phyloP scores from a whole-genome alignment of 2,797 vertebrate species.

The Gallirallus australis region DNA sequence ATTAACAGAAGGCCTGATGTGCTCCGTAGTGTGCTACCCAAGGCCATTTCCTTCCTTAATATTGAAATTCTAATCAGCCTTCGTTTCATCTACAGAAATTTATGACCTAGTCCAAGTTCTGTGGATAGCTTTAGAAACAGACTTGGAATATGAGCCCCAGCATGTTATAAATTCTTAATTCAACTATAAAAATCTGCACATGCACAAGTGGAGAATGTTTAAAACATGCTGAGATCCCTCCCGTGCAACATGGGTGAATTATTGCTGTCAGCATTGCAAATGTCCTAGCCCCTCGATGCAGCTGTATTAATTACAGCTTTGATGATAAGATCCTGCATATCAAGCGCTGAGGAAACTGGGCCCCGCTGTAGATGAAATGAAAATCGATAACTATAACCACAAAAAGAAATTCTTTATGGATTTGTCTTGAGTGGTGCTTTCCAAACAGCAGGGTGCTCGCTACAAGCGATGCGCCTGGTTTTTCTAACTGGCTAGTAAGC shows the following conservation, averaged over 20 bases:
- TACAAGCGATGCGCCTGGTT: not conserved
- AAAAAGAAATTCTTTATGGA: not conserved
- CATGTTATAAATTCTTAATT: slow-evolving; percentile 12
- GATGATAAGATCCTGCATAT: not conserved
- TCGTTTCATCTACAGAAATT: slow-evolving; percentile 45
- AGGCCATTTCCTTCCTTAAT: slow-evolving; percentile 68
- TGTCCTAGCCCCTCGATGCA: not conserved
- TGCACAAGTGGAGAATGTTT: not conserved
- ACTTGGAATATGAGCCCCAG: not conserved
- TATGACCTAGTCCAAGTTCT: not conserved
- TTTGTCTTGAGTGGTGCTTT: not conserved
- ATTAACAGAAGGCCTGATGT: slow-evolving; percentile 53
- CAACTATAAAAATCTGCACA: not conserved
- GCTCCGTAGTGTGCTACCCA: slow-evolving; percentile 40
- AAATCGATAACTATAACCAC: not conserved
- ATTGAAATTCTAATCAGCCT: slow-evolving; percentile 59
- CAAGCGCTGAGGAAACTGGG: not conserved
- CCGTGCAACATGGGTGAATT: not conserved
- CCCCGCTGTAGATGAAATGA: not conserved
- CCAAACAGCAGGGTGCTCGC: not conserved
- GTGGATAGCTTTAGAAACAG: not conserved
- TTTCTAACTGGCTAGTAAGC: not conserved
- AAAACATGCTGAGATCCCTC: not conserved
- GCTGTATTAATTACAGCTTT: slow-evolving; percentile 3
- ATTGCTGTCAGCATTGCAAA: not conserved